Base-by-base conservation (phyloP, 1,140 invertebrate species). In the Aplysia californica region DNA sequence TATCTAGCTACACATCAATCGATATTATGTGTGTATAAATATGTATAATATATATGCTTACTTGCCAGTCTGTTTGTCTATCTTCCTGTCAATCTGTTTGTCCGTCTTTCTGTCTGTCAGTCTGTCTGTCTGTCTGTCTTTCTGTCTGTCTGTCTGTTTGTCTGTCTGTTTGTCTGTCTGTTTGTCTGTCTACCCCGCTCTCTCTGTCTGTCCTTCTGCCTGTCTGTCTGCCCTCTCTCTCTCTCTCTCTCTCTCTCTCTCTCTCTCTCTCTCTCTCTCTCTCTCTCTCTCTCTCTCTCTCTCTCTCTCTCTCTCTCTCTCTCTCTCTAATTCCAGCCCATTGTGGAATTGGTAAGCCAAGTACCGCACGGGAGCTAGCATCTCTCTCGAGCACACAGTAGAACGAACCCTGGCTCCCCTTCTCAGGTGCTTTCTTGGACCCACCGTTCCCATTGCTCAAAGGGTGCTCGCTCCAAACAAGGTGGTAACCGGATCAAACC, bases 391-490 rank as follows among this genome's bases (percentile, higher is more conserved):
- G 33, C 44, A 21, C 64, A 1, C 50, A 31, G 31, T n/a, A n/a
- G n/a, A n/a, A n/a, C n/a, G n/a, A n/a, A n/a, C n/a, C n/a, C n/a
- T n/a, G n/a, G n/a, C n/a, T n/a, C n/a, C n/a, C n/a, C n/a, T n/a
- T n/a, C n/a, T n/a, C n/a, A n/a, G n/a, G n/a, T n/a, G n/a, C 29
- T 29, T 31, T 39, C 58, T 58, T 6, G 21, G 33, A 15, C 26
- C 38, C 29, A 58, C 26, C 26, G 33, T n/a, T n/a, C n/a, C n/a
- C n/a, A n/a, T n/a, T n/a, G n/a, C n/a, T n/a, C 33, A 61, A 20
- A 29, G 5, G 29, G 35, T n/a, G 38, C 66, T 65, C 66, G 76
- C 79, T 78, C 80, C 80, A 82, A 82, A 82, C 80, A 82, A 77
- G 80, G 80, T 64, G 74, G 80, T 82, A 80, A 79, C 75, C 55